Base-by-base conservation (phyloP, 1,140 invertebrate genomes). In the Drosophila takahashii region DNA sequence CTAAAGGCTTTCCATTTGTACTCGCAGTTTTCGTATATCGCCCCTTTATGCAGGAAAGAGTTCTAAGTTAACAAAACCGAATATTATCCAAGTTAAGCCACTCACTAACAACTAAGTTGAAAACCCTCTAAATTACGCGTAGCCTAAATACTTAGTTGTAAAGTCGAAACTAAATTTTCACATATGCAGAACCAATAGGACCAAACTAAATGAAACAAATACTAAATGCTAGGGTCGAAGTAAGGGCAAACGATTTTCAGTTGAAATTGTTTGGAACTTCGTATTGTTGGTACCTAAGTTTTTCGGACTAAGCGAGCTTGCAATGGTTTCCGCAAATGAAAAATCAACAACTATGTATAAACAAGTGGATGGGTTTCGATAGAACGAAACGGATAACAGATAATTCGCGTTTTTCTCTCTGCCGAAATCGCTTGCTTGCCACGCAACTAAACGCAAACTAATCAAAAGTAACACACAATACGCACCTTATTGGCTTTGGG, bases 361-460 rank as follows among this genome's bases (percentile, higher is more conserved):
- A 75, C 58, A 59, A 51, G 36, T 36, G 36, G 29, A 67, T 27
- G n/a, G 58, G 52, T 65, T 65, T 75, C 66, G 51, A 56, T 75
- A 57, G 34, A 71, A 62, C 37, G 9, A 41, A 48, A 69, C 13
- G 41, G 41, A 59, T 58, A n/a, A n/a, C 39, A 16, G 7, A 71
- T 39, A 29, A 62, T 65, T 42, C 75, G 56, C 32, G 44, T 37
- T 48, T 64, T 66, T 72, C 54, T 58, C 54, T 85, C 65, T 70
- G 81, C 81, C 81, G 77, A 86, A 79, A 45, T 86, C 79, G 84
- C 79, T 86, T 89, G 79, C 84, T 83, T 87, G 41, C 47, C 71
- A 69, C 62, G 81, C 73, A 84, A 80, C 41, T 76, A 81, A 70
- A 61, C 71, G 50, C 50, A 74, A 85, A 58, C 65, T 77, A 85